These are phyloP conservation scores for Phaonia tiefii DNA, from an alignment of 2,888 invertebrate species.

Conservation along the genomic window DNA sequence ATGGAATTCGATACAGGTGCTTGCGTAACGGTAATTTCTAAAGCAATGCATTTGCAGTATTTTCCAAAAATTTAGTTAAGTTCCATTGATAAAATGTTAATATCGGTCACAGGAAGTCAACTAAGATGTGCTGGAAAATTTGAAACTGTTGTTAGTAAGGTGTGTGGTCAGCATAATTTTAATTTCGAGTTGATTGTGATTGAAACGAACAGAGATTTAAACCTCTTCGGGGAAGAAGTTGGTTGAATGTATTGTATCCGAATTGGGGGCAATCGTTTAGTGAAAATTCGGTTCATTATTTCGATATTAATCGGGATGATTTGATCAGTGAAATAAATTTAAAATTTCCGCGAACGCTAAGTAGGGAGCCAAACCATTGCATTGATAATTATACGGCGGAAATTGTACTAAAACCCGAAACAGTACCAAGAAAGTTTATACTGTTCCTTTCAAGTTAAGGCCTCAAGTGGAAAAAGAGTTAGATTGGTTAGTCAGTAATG, in stretches of 20 bases:
- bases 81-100: no score
- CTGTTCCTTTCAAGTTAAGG: no score
- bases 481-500: no score
- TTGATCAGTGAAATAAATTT: slow-evolving; percentile 24
- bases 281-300: slow-evolving; percentile 19
- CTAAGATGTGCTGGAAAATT: slow-evolving; percentile 47
- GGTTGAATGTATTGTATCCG: no score
- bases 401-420: slow-evolving; percentile 61
- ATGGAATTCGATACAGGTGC: slow-evolving; percentile 60
- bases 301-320: neutral
- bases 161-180: slow-evolving; percentile 2
- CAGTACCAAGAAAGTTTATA: no score
- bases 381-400: slow-evolving; percentile 46
- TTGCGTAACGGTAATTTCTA: slow-evolving; percentile 47
- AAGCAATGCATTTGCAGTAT: no score
- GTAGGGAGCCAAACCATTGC: slow-evolving; percentile 35
- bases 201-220: slow-evolving; percentile 42
- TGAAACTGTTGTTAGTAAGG: slow-evolving; percentile 32
- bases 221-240: slow-evolving; percentile 47
- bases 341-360: slow-evolving; percentile 46
- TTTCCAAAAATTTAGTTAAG: no score
- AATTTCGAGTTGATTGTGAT: slow-evolving; percentile 48
- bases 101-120: slow-evolving; percentile 44
- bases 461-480: no score
- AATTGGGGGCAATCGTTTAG: slow-evolving; percentile 42